These are phyloP conservation scores for Leptopterna dolabrata DNA, from an alignment of 2,888 invertebrate species.

Conservation along the genomic window DNA sequence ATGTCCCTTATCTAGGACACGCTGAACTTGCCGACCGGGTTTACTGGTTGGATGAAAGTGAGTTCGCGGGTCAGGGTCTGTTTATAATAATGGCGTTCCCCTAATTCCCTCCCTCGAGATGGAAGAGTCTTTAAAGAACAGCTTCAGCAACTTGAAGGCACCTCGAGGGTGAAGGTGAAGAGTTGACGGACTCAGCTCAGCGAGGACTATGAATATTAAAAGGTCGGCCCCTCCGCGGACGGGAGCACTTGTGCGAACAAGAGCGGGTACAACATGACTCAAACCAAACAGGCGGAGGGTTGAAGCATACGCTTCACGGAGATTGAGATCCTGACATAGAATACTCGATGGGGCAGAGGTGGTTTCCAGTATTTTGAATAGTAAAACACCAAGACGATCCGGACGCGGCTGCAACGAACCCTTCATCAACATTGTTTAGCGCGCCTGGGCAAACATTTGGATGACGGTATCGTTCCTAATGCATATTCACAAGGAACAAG, in stretches of 20 bases:
- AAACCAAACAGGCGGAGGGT: background rate
- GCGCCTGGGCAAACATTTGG: no score
- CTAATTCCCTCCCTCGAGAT: background rate
- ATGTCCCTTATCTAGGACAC: background rate
- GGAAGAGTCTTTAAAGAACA: background rate
- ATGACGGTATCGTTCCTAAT: no score
- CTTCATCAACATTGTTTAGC: background rate
- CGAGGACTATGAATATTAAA: conserved; percentile 31
- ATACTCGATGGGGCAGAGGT: background rate
- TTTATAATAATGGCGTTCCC: background rate
- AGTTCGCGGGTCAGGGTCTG: background rate
- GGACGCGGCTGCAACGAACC: background rate
- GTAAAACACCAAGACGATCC: background rate
- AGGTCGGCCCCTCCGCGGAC: background rate
- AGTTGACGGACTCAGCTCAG: background rate
- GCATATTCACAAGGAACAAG: no score
- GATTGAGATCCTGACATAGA: background rate
- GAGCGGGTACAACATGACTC: background rate
- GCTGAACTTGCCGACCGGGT: background rate
- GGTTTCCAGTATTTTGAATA: background rate
- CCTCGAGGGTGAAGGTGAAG: background rate
- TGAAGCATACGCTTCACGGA: background rate
- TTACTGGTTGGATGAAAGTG: background rate
- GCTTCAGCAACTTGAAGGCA: background rate
- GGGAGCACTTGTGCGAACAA: background rate